Base-by-base conservation (phyloP, 2,113 vertebrate species). In the Dipodomys stephensi region DNA sequence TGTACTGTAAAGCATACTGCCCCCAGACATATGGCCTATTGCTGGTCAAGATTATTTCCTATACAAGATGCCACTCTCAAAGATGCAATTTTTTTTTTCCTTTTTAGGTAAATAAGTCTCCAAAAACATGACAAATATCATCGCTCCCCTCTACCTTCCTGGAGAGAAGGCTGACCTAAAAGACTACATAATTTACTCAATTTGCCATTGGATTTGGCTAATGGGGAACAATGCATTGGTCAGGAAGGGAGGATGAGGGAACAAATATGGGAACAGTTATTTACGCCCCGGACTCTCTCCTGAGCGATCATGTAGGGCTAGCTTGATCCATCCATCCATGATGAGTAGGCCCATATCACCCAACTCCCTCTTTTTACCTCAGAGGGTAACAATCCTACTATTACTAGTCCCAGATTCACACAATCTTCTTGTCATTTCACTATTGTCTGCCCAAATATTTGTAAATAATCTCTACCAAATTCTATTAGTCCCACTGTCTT, bases 391-490 rank as follows among this genome's bases (percentile, higher is more conserved):
- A 83, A 25, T 11, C n/a, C 88, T 82, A 20, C 57, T 62, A 39
- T 83, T 72, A 88, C n/a, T 71, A 90, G 44, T 62, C 76, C 68
- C 11, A 4, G 49, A 83, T 88, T 92, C n/a, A 30, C 68, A 83
- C 12, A 79, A 44, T 68, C 87, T 35, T 92, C 80, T 72, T 79
- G 60, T 49, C 11, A 77, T 62, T 93, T 78, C 35, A 91, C 78
- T 84, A 57, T 18, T 87, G 9, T 27, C 39, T 60, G 27, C 12
- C 10, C 62, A 74, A 67, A 95, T 72, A 83, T 95, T 90, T 76
- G 49, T 49, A 90, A 85, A 83, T 84, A 85, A 95, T 76, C 62
- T 86, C 86, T 83, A 95, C 81, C 35, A 88, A 62, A 87, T 65
- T 32, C 11, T 87, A 84, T 80, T 90, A 90, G 87, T 77, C 44